Conservation (phyloP, 1,140 invertebrate genomes). For the Drosophila pseudoananassae region DNA sequence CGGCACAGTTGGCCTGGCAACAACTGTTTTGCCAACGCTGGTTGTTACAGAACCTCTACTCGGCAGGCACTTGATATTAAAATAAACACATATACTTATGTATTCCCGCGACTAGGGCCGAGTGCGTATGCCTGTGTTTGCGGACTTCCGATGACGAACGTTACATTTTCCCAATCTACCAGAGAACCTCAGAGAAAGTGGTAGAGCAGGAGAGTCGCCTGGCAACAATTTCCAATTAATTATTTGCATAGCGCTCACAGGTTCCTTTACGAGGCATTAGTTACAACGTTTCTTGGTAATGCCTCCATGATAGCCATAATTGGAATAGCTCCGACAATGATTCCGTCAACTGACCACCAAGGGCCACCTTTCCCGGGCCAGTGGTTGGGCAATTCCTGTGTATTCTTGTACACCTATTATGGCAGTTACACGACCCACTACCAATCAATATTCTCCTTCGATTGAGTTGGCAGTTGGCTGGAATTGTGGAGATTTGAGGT, state of each 20-base stretch:
- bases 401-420: neutral
- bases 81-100: constrained; percentile 34
- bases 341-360: constrained; percentile 37
- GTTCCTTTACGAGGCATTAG: neutral
- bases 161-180: constrained; percentile 4
- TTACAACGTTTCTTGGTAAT: constrained; percentile 20
- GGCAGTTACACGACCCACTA: neutral
- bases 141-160: constrained; percentile 41
- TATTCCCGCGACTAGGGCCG: neutral
- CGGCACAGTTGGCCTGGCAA: constrained; percentile 73
- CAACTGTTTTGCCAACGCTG: constrained; percentile 55
- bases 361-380: constrained; percentile 29
- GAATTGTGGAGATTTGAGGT: constrained; percentile 33
- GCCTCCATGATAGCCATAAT: constrained; percentile 15
- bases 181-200: neutral
- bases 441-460: constrained; percentile 33
- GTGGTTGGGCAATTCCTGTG: constrained; percentile 23
- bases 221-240: constrained; percentile 42
- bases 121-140: constrained; percentile 14
- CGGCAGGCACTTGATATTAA: constrained; percentile 47
- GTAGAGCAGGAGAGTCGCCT: constrained; percentile 1
- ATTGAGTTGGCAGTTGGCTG: neutral
- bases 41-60: constrained; percentile 30
- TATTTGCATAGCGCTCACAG: constrained; percentile 26
- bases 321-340: constrained; percentile 15